Conservation (phyloP, 1,140 invertebrate species). For the Drosophila burlai region DNA sequence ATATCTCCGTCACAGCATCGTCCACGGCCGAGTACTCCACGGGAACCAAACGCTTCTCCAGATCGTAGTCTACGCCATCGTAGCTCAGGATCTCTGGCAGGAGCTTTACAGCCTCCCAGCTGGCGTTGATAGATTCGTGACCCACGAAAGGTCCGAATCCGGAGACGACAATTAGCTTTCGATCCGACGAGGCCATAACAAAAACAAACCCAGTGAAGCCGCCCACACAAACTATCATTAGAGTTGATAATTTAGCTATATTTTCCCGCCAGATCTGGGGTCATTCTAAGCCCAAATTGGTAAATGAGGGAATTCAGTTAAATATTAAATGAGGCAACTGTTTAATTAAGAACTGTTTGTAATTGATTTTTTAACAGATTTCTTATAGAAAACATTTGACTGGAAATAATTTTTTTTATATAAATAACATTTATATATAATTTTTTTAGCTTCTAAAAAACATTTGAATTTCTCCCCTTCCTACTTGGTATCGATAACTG, state of each 20-base stretch:
- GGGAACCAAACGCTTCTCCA: conserved; percentile 87
- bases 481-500: not conserved
- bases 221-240: conserved; percentile 10
- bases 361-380: too few relatives aligned
- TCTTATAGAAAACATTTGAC: too few relatives aligned
- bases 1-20: conserved; percentile 86
- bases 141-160: conserved; percentile 90
- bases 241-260: not conserved
- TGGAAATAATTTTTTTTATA: too few relatives aligned
- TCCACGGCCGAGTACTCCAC: conserved; percentile 88
- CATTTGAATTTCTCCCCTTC: not conserved
- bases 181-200: conserved; percentile 56
- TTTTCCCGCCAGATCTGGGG: not conserved
- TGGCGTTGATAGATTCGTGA: conserved; percentile 88
- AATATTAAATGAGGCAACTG: not conserved
- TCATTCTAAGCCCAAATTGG: not conserved
- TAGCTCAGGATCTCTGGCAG: conserved; percentile 81
- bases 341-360: not conserved
- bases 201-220: conserved; percentile 22
- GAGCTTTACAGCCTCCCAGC: conserved; percentile 89
- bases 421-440: too few relatives aligned
- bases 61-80: conserved; percentile 80
- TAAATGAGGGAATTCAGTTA: not conserved
- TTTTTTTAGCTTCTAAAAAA: too few relatives aligned
- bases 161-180: conserved; percentile 86